Conservation (phyloP, 2,797 vertebrate genomes). For the Liparis tanakae region DNA sequence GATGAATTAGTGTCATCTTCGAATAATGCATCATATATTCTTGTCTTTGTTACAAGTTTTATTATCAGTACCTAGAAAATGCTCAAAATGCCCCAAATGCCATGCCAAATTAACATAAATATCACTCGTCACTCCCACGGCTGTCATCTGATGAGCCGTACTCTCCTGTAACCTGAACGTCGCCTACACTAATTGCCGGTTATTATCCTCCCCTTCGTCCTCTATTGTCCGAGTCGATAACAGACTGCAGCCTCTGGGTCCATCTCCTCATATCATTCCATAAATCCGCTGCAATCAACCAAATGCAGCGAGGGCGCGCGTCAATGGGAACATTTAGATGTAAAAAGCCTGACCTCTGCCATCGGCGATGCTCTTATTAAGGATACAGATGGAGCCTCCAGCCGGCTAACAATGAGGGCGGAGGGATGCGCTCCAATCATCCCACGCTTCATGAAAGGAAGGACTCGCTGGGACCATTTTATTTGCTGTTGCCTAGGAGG, state of each 20-base stretch:
- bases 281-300: conserved; percentile 30
- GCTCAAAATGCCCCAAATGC: background rate
- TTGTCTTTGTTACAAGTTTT: background rate
- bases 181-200: background rate
- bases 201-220: background rate
- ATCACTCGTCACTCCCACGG: background rate
- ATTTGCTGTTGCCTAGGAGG: conserved; percentile 46
- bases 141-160: background rate
- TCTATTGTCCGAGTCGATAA: background rate
- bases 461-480: conserved; percentile 41
- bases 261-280: background rate
- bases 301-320: background rate
- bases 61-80: background rate
- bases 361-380: conserved; percentile 4
- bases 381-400: conserved; percentile 5
- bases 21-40: background rate
- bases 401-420: conserved; percentile 26
- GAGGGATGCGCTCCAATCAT: conserved; percentile 34
- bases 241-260: background rate
- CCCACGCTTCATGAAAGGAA: conserved; percentile 42
- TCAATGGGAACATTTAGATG: background rate
- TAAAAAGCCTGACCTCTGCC: background rate
- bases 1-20: background rate
- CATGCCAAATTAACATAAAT: background rate
- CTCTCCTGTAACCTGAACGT: background rate